Percentiles rank a stretch among this genome's conserved stretches.
Evolutionary conservation across 2,113 vertebrate genomes (phyloP).

Genomic region (Rattus rattus): DNA sequence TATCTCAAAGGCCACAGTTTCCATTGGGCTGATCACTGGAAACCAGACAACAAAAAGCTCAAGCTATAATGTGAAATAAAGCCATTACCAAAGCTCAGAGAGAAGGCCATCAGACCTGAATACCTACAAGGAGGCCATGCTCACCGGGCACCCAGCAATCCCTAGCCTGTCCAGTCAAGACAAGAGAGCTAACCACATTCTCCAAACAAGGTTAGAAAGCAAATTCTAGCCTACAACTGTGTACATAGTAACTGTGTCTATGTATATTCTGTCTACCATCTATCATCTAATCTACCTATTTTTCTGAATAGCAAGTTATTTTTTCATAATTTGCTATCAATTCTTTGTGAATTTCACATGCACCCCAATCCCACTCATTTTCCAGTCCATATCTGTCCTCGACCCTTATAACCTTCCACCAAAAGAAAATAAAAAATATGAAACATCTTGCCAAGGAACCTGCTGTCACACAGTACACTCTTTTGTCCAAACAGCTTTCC

Average conservation of each 20-base stretch:
- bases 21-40: not conserved
- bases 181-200: not conserved
- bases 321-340: not conserved
- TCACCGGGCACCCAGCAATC: not conserved
- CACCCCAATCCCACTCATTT: not conserved
- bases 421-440: not conserved
- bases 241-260: not conserved
- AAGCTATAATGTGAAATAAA: not conserved
- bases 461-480: not conserved
- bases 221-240: constrained; percentile 22
- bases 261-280: not conserved
- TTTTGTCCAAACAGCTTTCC: not conserved
- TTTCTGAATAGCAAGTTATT: not conserved
- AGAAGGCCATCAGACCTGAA: not conserved
- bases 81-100: not conserved
- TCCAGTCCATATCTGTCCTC: not conserved
- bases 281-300: not conserved
- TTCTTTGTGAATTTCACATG: not conserved
- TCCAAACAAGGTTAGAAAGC: constrained; percentile 4
- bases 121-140: not conserved
- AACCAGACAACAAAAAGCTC: constrained; percentile 20
- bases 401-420: not conserved
- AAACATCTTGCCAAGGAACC: not conserved
- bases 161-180: not conserved
- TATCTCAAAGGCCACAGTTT: constrained; percentile 19